These are phyloP conservation scores for Ictidomys tridecemlineatus DNA, from an alignment of 2,113 vertebrate species.

Conservation along the genomic window DNA sequence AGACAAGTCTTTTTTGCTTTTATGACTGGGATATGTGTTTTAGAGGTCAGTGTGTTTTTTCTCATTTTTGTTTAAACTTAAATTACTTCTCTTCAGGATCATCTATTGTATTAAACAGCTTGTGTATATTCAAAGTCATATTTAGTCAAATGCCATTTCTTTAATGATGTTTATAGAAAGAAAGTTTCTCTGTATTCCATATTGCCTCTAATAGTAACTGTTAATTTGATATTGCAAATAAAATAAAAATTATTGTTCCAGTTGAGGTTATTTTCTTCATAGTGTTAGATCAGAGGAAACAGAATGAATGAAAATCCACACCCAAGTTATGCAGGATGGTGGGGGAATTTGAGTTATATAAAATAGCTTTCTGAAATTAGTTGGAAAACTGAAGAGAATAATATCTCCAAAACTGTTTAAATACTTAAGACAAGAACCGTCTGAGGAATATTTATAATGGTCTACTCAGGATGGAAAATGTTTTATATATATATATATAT, in stretches of 20 bases:
- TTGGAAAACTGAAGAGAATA: background rate
- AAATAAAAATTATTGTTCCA: background rate
- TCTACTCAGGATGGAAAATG: background rate
- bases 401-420: background rate
- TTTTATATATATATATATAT: background rate
- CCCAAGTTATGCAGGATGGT: background rate
- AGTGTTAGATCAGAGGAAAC: background rate
- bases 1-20: background rate
- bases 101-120: background rate
- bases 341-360: background rate
- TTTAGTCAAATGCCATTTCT: background rate
- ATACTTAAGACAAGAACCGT: background rate
- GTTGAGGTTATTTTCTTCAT: background rate
- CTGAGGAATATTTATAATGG: background rate
- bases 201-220: background rate
- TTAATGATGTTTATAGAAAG: background rate
- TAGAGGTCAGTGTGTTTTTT: background rate
- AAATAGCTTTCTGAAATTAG: background rate
- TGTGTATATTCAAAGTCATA: background rate
- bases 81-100: background rate
- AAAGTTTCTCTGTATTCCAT: background rate
- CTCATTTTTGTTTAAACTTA: background rate
- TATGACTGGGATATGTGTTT: background rate
- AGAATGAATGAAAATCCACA: background rate
- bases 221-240: constrained; percentile 26